phyloP scores from a whole-genome alignment of 2,797 vertebrate species.

The Luscinia megarhynchos region DNA sequence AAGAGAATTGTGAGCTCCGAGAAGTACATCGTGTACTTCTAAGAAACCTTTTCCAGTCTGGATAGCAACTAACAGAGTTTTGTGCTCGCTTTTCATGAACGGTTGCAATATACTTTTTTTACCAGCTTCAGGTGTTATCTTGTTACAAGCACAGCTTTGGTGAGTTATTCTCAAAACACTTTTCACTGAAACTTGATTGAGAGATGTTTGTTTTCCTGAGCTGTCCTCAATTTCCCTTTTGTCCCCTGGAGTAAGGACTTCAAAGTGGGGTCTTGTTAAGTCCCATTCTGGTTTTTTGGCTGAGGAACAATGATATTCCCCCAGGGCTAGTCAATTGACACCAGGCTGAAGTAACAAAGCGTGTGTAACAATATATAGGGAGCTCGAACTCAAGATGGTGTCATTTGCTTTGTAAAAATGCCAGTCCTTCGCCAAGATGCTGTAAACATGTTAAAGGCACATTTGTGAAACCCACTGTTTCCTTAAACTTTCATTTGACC shows the following conservation, averaged over 20 bases:
- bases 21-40: not conserved
- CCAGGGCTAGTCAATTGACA: not conserved
- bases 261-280: not conserved
- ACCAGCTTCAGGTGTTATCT: not conserved
- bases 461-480: not conserved
- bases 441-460: not conserved
- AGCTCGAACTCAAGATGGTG: not conserved
- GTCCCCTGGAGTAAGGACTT: not conserved
- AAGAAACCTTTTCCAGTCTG: not conserved
- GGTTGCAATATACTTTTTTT: not conserved
- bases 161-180: not conserved
- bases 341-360: not conserved
- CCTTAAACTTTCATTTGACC: not conserved
- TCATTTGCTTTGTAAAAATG: not conserved
- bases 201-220: not conserved
- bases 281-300: not conserved
- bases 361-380: not conserved
- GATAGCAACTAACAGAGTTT: not conserved
- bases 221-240: conserved; percentile 10
- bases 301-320: not conserved
- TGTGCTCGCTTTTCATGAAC: not conserved
- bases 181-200: not conserved
- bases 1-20: not conserved
- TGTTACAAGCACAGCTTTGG: not conserved
- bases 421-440: not conserved